Evolutionary conservation across 2,888 invertebrate genomes (phyloP), one percentile per base, ranked within the genome.

Genomic region (Strigamia transsilvanica): DNA sequence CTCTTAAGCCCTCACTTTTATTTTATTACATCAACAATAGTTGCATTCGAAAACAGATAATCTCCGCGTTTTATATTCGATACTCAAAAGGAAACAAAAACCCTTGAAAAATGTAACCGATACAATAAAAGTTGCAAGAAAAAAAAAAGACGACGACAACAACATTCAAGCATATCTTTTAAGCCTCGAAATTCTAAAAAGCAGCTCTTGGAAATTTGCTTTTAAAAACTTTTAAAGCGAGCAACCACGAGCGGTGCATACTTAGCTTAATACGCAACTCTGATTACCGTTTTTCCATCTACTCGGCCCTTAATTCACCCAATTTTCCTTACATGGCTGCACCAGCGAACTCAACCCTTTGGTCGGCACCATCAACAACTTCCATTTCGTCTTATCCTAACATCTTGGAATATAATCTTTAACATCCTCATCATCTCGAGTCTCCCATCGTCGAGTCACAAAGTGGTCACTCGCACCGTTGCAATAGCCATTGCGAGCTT

Each of bases 351-450:
- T n/a, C n/a, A 73, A 73, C 73, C 73, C 73, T 73, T 73, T 73
- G 27, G 73, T 73, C 73, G 32, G 73, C 73, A 15, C 73, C 73
- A 73, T 73, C 73, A 73, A 73, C 27, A 73, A 73, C 73, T 32
- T 73, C 73, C 73, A 27, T 73, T 73, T n/a, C 73, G 73, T 73
- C 73, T 56, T 73, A 73, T 32, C 27, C 27, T 27, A 73, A n/a
- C 27, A 32, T 32, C 73, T 73, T 5, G 27, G 73, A 73, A 73
- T 73, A 32, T 73, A 73, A 73, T 73, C 73, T 73, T 73, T 73
- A 73, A 73, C 73, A 73, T 73, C 73, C 73, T 73, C 73, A 73
- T 73, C 73, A 73, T 73, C 73, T 32, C 32, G 73, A 73, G 73
- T 12, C 73, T 73, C 73, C n/a, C 73, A 23, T 73, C 32, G 27